Evolutionary conservation across 2,113 vertebrate genomes (phyloP), one percentile per base, ranked within the genome.

Genomic region (Cololabis saira): DNA sequence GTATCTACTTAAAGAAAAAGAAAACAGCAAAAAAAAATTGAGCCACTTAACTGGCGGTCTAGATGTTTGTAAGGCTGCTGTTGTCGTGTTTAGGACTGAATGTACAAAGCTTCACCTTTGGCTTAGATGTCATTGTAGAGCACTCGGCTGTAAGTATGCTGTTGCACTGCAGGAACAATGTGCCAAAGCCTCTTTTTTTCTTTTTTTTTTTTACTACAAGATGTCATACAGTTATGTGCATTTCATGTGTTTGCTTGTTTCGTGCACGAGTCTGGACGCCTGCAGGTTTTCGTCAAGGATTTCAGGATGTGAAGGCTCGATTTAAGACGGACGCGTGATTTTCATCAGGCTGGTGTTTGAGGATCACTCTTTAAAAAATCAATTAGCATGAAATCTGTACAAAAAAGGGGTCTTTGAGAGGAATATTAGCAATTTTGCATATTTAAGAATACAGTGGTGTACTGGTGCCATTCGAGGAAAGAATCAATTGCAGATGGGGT

Each of bases 101-200:
- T 88, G 85, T 86, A 85, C 77, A 74, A 63, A 33, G 68, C 41
- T 78, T 78, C 21, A 67, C 62, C 65, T 69, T 1, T 43, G 10
- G 64, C 63, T 75, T 53, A 0, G 18, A 54, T 3, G 12, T 76
- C 33, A 64, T 60, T 60, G 47, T 58, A 56, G 79, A 78, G 79
- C 69, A 67, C 58, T 81, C 14, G 6, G 60, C 79, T 85, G 69
- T 68, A 67, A 44, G n/a, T 80, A 70, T 74, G 71, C 48, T 54
- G 51, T 58, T 63, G 61, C 44, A 63, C 48, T n/a, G 80, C 72
- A 68, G 71, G 55, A 71, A 51, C 47, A 62, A 55, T 27, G 82
- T 88, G 84, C 84, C 84, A 89, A 88, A 84, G 54, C 62, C 15
- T 72, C 8, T 62, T 48, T 60, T 59, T 18, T 70, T 78, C 70